phyloP scores from a whole-genome alignment of 2,113 vertebrate genomes.

The Acinonyx jubatus region DNA sequence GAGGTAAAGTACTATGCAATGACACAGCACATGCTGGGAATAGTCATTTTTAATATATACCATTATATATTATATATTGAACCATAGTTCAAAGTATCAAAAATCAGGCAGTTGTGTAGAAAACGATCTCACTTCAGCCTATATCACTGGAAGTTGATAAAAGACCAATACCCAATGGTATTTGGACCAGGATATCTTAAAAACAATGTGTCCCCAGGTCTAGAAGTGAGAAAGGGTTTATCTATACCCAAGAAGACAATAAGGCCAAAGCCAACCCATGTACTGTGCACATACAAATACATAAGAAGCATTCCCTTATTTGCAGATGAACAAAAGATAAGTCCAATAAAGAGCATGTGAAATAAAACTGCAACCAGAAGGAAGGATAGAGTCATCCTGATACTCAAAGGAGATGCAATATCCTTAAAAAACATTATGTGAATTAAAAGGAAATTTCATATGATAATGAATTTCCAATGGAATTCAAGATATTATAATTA shows the following conservation, averaged over 20 bases:
- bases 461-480: not conserved
- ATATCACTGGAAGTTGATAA: not conserved
- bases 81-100: not conserved
- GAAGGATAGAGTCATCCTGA: not conserved
- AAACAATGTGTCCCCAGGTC: not conserved
- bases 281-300: not conserved
- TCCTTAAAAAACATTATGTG: not conserved
- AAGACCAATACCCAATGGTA: not conserved
- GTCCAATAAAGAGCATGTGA: not conserved
- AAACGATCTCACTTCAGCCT: not conserved
- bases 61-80: not conserved
- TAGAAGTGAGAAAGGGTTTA: not conserved
- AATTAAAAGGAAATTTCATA: not conserved
- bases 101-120: not conserved
- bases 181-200: not conserved
- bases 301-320: not conserved
- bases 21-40: not conserved
- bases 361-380: not conserved
- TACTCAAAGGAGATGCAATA: not conserved
- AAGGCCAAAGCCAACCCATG: not conserved
- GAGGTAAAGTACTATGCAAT: not conserved
- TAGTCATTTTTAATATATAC: not conserved
- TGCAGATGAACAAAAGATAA: slow-evolving; percentile 4
- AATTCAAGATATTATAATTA: not conserved
- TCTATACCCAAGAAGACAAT: not conserved